Evolutionary conservation across 2,797 vertebrate genomes (phyloP).

Genomic region (Podargus strigoides): DNA sequence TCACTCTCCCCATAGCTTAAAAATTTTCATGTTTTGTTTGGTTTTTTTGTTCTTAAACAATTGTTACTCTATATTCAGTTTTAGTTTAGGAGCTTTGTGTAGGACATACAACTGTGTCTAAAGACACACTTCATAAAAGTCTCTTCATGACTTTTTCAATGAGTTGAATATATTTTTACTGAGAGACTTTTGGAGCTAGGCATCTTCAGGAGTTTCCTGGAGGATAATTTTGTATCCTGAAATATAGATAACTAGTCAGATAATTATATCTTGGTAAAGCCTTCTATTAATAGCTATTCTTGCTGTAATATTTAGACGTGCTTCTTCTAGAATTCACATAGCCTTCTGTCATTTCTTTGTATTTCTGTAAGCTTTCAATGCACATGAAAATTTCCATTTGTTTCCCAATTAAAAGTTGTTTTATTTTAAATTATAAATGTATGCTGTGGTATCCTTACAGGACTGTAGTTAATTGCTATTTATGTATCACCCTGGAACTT

Average conservation of each 20-base stretch:
- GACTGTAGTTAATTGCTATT: not conserved
- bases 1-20: not conserved
- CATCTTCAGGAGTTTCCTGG: not conserved
- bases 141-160: not conserved
- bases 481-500: not conserved
- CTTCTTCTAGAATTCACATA: not conserved
- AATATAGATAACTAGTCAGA: not conserved
- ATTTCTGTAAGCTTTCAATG: not conserved
- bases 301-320: not conserved
- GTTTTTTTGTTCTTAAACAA: not conserved
- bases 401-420: not conserved
- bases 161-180: not conserved
- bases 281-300: not conserved
- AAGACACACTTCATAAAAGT: not conserved
- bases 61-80: not conserved
- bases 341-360: not conserved
- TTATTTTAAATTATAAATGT: not conserved
- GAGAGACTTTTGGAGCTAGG: not conserved
- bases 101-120: not conserved
- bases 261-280: not conserved
- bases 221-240: conserved; percentile 3
- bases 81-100: not conserved
- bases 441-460: not conserved
- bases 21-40: not conserved
- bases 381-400: not conserved